phyloP scores from a whole-genome alignment of 2,113 vertebrate genomes.

The Aleadryas rufinucha region DNA sequence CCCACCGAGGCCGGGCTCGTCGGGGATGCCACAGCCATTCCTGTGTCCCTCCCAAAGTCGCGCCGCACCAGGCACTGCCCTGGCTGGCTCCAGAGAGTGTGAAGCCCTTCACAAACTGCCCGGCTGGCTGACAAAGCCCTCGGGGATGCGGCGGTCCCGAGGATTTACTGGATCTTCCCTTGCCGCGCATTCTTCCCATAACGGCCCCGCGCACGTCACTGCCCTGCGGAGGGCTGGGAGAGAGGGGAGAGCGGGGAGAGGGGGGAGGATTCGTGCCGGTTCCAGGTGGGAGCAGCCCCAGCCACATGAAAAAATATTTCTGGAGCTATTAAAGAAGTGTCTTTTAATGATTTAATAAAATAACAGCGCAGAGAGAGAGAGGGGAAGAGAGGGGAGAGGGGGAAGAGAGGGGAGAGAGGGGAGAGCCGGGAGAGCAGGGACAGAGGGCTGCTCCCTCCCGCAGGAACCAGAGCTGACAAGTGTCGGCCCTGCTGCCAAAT shows the following conservation, averaged over 20 bases:
- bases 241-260: not conserved
- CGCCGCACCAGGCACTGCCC: not conserved
- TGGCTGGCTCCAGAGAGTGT: not conserved
- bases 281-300: not conserved
- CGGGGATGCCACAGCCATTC: rapidly evolving
- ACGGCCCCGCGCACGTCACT: not conserved
- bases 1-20: not conserved
- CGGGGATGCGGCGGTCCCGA: not conserved
- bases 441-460: not conserved
- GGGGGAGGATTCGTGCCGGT: not conserved
- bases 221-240: not conserved
- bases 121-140: not conserved
- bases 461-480: not conserved
- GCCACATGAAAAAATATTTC: constrained; percentile 3
- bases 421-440: not conserved
- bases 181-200: not conserved
- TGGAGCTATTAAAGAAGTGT: not conserved
- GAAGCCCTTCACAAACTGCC: not conserved
- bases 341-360: constrained; percentile 54
- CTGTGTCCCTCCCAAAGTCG: not conserved
- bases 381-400: no score
- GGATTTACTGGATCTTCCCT: not conserved
- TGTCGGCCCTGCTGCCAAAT: not conserved
- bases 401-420: not conserved
- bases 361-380: not conserved